Conservation (phyloP, 2,113 vertebrate genomes). For the Pelodiscus sinensis region DNA sequence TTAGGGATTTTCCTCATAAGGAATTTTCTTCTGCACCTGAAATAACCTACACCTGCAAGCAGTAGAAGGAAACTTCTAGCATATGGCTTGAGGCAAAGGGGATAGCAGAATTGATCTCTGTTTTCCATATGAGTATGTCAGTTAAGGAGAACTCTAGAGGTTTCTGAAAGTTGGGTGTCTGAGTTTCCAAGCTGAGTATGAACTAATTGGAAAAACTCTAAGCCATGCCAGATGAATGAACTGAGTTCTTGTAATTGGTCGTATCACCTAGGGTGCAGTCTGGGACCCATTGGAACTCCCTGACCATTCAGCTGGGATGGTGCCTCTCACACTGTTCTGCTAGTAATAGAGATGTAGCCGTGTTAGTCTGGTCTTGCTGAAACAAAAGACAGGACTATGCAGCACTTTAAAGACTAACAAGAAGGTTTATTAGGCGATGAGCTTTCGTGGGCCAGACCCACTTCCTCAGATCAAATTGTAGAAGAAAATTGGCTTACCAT, state of each 20-base stretch:
- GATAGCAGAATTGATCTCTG: neutral
- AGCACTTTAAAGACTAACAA: too few relatives aligned
- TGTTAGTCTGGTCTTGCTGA: too few relatives aligned
- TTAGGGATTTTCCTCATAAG: neutral
- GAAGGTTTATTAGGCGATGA: too few relatives aligned
- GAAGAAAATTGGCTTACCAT: too few relatives aligned
- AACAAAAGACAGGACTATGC: too few relatives aligned
- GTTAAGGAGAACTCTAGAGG: neutral
- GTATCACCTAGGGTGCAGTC: too few relatives aligned
- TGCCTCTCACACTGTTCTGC: too few relatives aligned
- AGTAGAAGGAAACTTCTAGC: neutral
- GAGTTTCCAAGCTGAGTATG: neutral
- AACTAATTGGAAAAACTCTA: neutral
- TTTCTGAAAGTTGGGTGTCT: neutral
- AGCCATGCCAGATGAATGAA: neutral
- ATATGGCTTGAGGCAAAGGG: neutral
- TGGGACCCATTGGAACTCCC: too few relatives aligned
- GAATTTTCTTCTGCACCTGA: constrained; percentile 11
- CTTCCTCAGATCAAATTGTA: too few relatives aligned
- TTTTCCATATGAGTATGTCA: neutral
- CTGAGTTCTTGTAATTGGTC: neutral
- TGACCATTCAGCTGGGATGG: too few relatives aligned
- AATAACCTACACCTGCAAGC: constrained; percentile 17
- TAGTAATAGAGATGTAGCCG: too few relatives aligned
- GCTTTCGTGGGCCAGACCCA: too few relatives aligned